A percentile compares a stretch with the other conserved stretches of the same genome.
These are phyloP conservation scores for Polyploca ridens DNA, from an alignment of 2,888 invertebrate genomes.

Conservation along the genomic window DNA sequence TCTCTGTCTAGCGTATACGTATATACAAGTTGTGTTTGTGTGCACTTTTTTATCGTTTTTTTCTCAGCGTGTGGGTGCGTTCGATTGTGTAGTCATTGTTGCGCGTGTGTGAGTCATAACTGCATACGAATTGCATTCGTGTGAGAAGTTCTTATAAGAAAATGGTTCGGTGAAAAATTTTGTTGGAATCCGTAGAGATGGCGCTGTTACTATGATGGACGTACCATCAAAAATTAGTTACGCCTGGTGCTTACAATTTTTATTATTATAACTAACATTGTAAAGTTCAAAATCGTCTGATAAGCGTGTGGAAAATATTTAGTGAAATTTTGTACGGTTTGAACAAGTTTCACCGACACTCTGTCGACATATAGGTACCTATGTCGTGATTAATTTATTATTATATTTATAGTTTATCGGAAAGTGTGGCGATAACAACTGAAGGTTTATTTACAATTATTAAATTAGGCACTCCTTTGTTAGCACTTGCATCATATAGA, in stretches of 20 bases:
- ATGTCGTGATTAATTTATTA: neutral
- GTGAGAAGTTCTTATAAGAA: constrained; percentile 80
- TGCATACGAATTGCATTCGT: constrained; percentile 50
- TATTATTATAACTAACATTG: constrained; percentile 19
- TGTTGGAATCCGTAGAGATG: constrained; percentile 79
- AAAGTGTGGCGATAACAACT: neutral
- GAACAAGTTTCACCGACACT: neutral
- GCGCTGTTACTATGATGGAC: constrained; percentile 70
- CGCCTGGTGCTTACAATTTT: constrained; percentile 34
- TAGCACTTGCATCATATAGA: neutral
- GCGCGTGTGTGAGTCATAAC: constrained; percentile 45
- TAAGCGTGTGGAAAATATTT: constrained; percentile 15
- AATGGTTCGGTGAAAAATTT: constrained; percentile 82
- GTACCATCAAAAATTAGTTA: constrained; percentile 69
- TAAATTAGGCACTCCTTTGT: neutral
- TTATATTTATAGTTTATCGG: neutral
- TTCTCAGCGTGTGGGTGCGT: constrained; percentile 80
- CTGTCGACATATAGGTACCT: neutral
- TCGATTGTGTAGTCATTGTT: constrained; percentile 68
- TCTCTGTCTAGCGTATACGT: constrained; percentile 46
- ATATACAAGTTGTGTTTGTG: constrained; percentile 60
- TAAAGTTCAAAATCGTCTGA: constrained; percentile 40
- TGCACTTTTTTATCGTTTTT: constrained; percentile 82
- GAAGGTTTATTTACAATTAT: neutral
- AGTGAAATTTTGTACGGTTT: constrained; percentile 9